Base-by-base conservation (phyloP, 2,797 vertebrate species). In the Phylloscopus collybita region DNA sequence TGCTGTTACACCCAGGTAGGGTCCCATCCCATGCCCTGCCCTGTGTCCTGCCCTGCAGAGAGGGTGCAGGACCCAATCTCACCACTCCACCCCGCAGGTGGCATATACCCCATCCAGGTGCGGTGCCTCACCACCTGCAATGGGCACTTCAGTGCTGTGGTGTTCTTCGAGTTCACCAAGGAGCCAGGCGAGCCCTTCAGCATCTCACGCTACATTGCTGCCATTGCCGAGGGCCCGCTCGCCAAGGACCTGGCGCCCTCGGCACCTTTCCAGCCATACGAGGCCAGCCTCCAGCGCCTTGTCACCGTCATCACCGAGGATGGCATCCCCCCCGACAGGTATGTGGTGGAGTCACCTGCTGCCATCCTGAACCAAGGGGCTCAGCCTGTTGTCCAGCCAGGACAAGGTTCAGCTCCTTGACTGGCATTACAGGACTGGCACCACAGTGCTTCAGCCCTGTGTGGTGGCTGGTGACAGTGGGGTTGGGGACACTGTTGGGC, bases 131-230 rank as follows among this genome's bases (percentile, higher is more conserved):
- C 98, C 64, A 40, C 25, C 32, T 80, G 94, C 22, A 97, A 98
- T 5, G 99, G 99, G 40, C 98, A 96, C 97, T 99, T 98, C 95
- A 96, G 69, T 0, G 92, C 97, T 12, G 97, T 97, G 1, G 38
- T 99, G 95, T 89, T 97, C 36, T 99, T 99, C 13, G 97, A 99
- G 84, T 99, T 99, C 96, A 97, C 92, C 90, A 96, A 94, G 70
- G 97, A 98, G 92, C 86, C 84, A 3, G 45, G 87, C 1, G 34
- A 70, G 21, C 45, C 69, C 9, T 99, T 99, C 98, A 95, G 97
- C 96, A 98, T 99, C 22, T 96, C 98, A 47, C 98, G 99, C 73
- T 98, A 95, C 30, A 10, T 99, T 13, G 98, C 98, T 21, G 98
- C 97, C 1, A 7, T 97, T 0, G 98, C 95, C 6, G 95, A 96